A percentile compares a stretch with the other conserved stretches of the same genome.
phyloP scores from a whole-genome alignment of 2,797 vertebrate genomes.

The Takifugu ocellatus region DNA sequence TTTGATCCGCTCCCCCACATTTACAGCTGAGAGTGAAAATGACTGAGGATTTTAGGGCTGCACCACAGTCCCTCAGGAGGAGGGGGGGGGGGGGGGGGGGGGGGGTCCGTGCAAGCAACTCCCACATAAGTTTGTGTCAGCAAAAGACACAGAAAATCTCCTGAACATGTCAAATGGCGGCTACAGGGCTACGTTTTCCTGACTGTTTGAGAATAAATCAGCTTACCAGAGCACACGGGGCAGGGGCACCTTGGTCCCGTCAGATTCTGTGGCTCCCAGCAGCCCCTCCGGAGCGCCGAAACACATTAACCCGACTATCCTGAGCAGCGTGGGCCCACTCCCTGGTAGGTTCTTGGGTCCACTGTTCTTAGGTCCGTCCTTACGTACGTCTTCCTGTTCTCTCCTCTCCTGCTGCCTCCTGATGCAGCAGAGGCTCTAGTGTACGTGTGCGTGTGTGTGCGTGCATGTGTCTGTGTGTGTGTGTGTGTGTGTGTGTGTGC shows the following conservation, averaged over 20 bases:
- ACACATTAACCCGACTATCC: slow-evolving; percentile 60
- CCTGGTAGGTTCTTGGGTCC: slow-evolving; percentile 28
- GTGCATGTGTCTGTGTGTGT: slow-evolving; percentile 9
- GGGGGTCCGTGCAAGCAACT: too few relatives aligned
- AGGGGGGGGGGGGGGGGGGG: not conserved
- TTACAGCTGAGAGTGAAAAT: slow-evolving; percentile 1
- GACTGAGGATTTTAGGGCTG: slow-evolving; percentile 2
- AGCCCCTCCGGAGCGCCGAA: slow-evolving; percentile 48
- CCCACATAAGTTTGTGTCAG: too few relatives aligned
- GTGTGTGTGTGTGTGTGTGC: slow-evolving; percentile 22
- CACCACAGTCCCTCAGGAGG: slow-evolving; percentile 17
- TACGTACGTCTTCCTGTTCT: slow-evolving; percentile 31
- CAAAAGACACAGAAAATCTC: too few relatives aligned
- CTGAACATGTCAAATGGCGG: too few relatives aligned
- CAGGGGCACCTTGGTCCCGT: slow-evolving; percentile 65
- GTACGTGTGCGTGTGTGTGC: slow-evolving; percentile 15
- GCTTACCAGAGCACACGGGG: slow-evolving; percentile 68
- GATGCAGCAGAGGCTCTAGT: slow-evolving; percentile 57
- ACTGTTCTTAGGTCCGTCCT: slow-evolving; percentile 49
- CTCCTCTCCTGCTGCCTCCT: slow-evolving; percentile 52
- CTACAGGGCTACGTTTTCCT: not conserved
- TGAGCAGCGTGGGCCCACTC: slow-evolving; percentile 41
- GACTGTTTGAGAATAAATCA: slow-evolving; percentile 18
- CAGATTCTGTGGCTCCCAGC: slow-evolving; percentile 56
- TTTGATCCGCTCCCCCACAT: not conserved